Conservation (phyloP, 2,888 invertebrate genomes). For the Oscheius myriophilus region DNA sequence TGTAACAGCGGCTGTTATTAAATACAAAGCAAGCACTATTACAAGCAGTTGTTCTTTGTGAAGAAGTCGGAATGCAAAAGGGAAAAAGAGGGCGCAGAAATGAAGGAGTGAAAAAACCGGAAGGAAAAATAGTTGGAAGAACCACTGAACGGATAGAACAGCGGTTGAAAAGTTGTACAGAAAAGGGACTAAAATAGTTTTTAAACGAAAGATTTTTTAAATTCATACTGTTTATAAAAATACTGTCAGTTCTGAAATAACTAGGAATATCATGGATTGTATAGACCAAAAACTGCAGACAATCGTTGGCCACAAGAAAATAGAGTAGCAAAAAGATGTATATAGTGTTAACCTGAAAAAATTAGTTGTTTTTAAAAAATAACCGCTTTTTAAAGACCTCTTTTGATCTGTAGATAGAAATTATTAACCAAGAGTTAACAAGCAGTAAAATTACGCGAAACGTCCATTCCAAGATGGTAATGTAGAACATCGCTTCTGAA, state of each 20-base stretch:
- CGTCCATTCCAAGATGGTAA: conserved; percentile 8
- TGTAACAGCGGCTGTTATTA: conserved; percentile 22
- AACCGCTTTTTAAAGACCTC: too few species aligned
- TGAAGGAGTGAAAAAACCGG: conserved; percentile 29
- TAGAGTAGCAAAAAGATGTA: conserved; percentile 19
- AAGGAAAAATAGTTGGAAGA: conserved; percentile 23
- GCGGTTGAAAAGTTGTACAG: background rate
- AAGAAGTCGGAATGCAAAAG: conserved; percentile 17
- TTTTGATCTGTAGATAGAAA: conserved; percentile 8
- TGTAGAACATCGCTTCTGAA: background rate
- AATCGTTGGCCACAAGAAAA: conserved; percentile 12
- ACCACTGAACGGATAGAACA: conserved; percentile 19
- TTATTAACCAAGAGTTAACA: conserved; percentile 10
- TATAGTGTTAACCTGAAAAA: conserved; percentile 11
- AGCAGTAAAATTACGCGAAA: conserved; percentile 10
- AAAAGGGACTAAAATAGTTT: conserved; percentile 15
- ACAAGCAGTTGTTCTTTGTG: background rate
- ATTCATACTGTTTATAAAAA: conserved; percentile 6
- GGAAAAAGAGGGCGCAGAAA: conserved; percentile 26
- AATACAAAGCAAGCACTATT: conserved; percentile 1
- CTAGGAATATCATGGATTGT: conserved; percentile 25
- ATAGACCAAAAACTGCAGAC: conserved; percentile 5
- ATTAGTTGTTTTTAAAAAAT: conserved; percentile 3
- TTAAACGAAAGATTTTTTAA: too few species aligned
- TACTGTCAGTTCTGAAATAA: conserved; percentile 10